Evolutionary conservation across 1,140 invertebrate species (phyloP).

Genomic region (Littorina saxatilis): DNA sequence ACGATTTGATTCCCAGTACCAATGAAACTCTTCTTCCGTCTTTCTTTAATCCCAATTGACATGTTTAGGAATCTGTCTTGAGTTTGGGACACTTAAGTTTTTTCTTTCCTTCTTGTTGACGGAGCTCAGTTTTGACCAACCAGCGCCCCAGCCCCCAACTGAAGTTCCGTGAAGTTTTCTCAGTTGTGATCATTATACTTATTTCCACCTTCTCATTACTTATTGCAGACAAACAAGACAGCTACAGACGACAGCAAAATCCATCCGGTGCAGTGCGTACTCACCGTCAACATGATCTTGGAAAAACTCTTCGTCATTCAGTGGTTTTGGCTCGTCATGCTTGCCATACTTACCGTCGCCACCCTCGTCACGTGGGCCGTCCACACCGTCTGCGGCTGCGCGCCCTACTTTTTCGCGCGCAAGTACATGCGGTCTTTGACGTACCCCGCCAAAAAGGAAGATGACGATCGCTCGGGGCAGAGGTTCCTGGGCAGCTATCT

Average conservation of each 20-base stretch:
- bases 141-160: too few relatives aligned
- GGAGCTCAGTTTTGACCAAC: too few relatives aligned
- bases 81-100: too few relatives aligned
- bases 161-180: too few relatives aligned
- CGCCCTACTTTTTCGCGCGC: constrained; percentile 53
- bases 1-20: too few relatives aligned
- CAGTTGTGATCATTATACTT: too few relatives aligned
- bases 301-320: constrained; percentile 77
- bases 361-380: constrained; percentile 54
- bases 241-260: constrained; percentile 23
- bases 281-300: constrained; percentile 78
- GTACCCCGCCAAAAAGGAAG: constrained; percentile 30
- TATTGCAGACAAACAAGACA: too few relatives aligned
- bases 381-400: constrained; percentile 47
- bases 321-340: constrained; percentile 77
- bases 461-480: constrained; percentile 50
- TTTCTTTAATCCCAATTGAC: too few relatives aligned
- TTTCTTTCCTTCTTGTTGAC: too few relatives aligned
- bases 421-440: constrained; percentile 61
- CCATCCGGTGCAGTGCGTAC: constrained; percentile 74
- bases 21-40: too few relatives aligned
- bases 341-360: constrained; percentile 66
- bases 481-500: constrained; percentile 67
- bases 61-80: too few relatives aligned
- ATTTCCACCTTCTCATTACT: too few relatives aligned